Conservation (phyloP, 2,113 vertebrate genomes). For the Cyanocitta stelleri region DNA sequence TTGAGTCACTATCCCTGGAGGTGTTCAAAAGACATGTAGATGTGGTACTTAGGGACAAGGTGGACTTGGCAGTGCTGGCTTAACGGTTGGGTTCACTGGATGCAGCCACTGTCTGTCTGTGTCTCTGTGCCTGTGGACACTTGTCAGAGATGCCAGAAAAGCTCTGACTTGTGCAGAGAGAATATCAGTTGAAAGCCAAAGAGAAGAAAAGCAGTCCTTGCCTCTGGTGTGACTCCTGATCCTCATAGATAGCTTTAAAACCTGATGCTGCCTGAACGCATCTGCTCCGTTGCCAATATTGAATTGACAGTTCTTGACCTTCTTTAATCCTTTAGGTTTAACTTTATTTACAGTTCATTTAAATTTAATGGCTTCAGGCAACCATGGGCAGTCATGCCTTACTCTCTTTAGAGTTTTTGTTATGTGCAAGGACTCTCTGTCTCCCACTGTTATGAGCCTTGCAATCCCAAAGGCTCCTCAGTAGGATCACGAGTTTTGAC, state of each 20-base stretch:
- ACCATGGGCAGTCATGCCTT: slow-evolving; percentile 5
- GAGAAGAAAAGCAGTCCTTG: neutral
- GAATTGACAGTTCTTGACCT: slow-evolving; percentile 51
- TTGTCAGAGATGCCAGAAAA: neutral
- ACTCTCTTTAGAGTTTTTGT: neutral
- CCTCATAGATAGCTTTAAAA: neutral
- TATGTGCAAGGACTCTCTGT: neutral
- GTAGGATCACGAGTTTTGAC: neutral
- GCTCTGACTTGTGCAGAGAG: neutral
- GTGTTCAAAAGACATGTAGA: neutral
- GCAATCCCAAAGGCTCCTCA: slow-evolving; percentile 9
- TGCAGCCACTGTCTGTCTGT: neutral
- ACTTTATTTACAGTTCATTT: slow-evolving; percentile 59
- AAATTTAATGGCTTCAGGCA: slow-evolving; percentile 53
- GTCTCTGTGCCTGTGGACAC: neutral
- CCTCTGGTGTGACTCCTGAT: neutral
- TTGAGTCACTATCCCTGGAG: neutral
- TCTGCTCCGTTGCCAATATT: neutral
- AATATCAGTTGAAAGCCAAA: neutral
- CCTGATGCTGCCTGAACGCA: neutral
- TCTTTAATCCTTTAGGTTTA: slow-evolving; percentile 60
- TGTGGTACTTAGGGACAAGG: neutral
- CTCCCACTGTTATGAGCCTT: neutral
- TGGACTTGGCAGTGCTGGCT: neutral
- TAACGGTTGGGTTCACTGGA: neutral